Base-by-base conservation (phyloP, 2,888 invertebrate species). In the Choristoneura rosaceana region DNA sequence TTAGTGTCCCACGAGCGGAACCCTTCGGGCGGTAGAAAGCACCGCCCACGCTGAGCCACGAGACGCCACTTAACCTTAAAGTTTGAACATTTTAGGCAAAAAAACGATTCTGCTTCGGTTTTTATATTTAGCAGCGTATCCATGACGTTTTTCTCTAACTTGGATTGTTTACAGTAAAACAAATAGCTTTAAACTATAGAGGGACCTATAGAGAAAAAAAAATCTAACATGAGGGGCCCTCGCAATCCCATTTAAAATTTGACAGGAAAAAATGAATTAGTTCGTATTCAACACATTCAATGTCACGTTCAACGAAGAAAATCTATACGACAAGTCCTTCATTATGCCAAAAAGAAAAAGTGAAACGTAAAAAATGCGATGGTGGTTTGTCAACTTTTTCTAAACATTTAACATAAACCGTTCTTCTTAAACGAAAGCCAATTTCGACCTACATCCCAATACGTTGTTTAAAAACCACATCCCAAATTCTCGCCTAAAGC, bases 11-110 rank as follows among this genome's bases (percentile, higher is more conserved):
- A 92, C 90, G 90, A 89, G 87, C 90, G 90, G 89, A 87, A 87
- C 80, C 86, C 91, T 87, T 84, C 85, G 80, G 87, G 92, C 88
- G 81, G 85, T 91, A 93, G 93, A 93, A 92, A 93, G 93, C 92
- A 89, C 90, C 92, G 89, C 94, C 93, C 91, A 93, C 93, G 87
- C 87, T 75, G 81, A 78, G 82, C 83, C 79, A 80, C 83, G 82
- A 68, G 67, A 25, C 7, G 58, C 58, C 50, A 52, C 12, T 55
- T 15, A 4, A 15, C 9, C 12, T 55, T 25, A 25, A 52, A 5
- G 25, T 25, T 25, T 12, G 0, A 55, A 55, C 8, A 55, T 12
- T 52, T 15, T 47, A 15, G 14, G 17, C 9, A 8, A 15, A 17
- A 50, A 47, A 50, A 50, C 15, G n/a, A 17, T 52, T 17, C 17